Conservation (phyloP, 2,888 invertebrate genomes). For the Ischnus inquisitorius region DNA sequence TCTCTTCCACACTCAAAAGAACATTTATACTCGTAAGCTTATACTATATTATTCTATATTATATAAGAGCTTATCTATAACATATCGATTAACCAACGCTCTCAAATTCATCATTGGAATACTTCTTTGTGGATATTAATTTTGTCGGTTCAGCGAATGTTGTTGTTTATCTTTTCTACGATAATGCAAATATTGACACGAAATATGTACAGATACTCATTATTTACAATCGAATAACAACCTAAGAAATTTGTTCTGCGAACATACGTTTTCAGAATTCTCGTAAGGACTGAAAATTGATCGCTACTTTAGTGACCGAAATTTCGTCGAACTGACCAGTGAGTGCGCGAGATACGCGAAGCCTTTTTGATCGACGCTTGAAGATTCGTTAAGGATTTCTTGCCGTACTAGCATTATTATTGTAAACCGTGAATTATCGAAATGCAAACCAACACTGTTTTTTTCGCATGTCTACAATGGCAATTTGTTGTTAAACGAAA, state of each 20-base stretch:
- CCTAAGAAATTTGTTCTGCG: neutral
- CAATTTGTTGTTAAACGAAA: neutral
- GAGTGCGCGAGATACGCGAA: neutral
- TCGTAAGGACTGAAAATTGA: neutral
- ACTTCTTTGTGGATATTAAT: neutral
- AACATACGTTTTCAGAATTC: neutral
- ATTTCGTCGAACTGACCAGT: neutral
- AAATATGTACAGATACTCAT: conserved; percentile 16
- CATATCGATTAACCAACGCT: neutral
- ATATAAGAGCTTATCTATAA: neutral
- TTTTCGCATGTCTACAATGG: neutral
- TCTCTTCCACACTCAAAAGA: conserved; percentile 7
- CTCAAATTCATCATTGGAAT: neutral
- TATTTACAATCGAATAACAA: conserved; percentile 18
- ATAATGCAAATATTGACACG: conserved; percentile 25
- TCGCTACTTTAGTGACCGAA: neutral
- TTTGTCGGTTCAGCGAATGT: neutral
- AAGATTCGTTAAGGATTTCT: no score
- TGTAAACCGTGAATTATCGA: neutral
- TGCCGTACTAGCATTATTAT: no score
- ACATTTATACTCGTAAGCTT: neutral
- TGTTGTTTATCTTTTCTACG: neutral
- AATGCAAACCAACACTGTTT: neutral
- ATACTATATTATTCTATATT: neutral
- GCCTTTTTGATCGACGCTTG: neutral